Base-by-base conservation (phyloP, 1,140 invertebrate species). In the Zaprionus inermis region DNA sequence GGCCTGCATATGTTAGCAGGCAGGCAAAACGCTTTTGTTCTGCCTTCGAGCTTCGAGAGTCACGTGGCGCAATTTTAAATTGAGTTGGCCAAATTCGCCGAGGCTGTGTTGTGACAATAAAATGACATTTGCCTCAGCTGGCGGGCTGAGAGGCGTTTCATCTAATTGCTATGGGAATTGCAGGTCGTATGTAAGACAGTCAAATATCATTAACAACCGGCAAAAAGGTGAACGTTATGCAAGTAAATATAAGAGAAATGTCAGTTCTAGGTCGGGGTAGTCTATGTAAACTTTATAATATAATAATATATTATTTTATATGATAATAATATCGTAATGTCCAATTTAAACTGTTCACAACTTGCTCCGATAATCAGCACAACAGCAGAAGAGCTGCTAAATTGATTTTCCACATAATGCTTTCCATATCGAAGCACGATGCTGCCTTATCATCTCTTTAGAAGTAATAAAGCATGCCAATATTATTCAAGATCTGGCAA, bases 11-110 rank as follows among this genome's bases (percentile, higher is more conserved):
- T 68, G 56, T 56, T 58, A 74, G 61, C 46, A 67, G 55, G 18
- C 20, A 20, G 58, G 36, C 57, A 38, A 71, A 71, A 68, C 41
- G 49, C 51, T 51, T 55, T 65, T 20, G n/a, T 55, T 46, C 28
- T 51, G 30, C 46, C 66, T 57, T 20, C 34, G 56, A 66, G 69
- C 49, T 32, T 20, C 32, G 46, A 67, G 22, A 64, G 74, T 77
- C 77, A 79, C 77, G 77, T 79, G 74, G 59, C 77, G 61, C 69
- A 56, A 41, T 79, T 79, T 79, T 61, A 77, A 79, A 79, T 79
- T 79, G 74, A 79, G 64, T 76, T 76, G 60, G 22, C 55, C 32
- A 71, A 76, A 61, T 49, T 56, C 52, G 68, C 49, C 7, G 14
- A 6, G 14, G 14, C 38, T 77, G 24, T 72, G 69, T 73, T 46